Conservation (phyloP, 64 coral and sea anemone genomes). For the Stichodactyla helianthus region DNA sequence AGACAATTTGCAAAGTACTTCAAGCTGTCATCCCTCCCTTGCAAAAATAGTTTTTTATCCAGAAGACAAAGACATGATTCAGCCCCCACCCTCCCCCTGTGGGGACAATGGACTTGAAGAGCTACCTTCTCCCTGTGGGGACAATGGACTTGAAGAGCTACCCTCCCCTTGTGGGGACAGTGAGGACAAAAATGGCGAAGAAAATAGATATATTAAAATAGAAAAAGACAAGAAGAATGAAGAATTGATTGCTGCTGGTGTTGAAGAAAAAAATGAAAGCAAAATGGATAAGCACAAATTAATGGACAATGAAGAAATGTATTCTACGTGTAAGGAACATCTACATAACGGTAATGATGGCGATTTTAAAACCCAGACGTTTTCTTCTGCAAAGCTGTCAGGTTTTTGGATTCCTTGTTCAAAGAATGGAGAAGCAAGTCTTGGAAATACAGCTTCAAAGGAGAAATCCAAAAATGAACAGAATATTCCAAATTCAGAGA, state of each 20-base stretch:
- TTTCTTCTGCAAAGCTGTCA: background rate
- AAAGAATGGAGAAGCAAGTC: background rate
- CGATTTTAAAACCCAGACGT: constrained; percentile 38
- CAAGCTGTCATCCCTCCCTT: background rate
- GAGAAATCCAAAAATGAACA: background rate
- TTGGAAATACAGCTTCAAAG: background rate
- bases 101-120: background rate
- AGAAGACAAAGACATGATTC: constrained; percentile 11
- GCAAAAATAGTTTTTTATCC: constrained; percentile 1
- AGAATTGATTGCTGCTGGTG: background rate
- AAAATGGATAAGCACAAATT: background rate
- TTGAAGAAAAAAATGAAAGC: background rate
- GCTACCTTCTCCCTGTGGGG: background rate
- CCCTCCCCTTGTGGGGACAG: too few species aligned
- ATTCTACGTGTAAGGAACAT: background rate
- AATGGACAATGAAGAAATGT: background rate
- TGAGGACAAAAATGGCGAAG: background rate
- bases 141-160: background rate
- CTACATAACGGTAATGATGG: background rate
- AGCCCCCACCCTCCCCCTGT: constrained; percentile 32
- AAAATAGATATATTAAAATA: background rate
- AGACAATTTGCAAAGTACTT: constrained; percentile 4
- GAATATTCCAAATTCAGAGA: background rate
- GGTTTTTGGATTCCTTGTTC: constrained; percentile 60
- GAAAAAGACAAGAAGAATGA: background rate